Conservation (phyloP, 2,888 invertebrate species). For the Hemaris fuciformis region DNA sequence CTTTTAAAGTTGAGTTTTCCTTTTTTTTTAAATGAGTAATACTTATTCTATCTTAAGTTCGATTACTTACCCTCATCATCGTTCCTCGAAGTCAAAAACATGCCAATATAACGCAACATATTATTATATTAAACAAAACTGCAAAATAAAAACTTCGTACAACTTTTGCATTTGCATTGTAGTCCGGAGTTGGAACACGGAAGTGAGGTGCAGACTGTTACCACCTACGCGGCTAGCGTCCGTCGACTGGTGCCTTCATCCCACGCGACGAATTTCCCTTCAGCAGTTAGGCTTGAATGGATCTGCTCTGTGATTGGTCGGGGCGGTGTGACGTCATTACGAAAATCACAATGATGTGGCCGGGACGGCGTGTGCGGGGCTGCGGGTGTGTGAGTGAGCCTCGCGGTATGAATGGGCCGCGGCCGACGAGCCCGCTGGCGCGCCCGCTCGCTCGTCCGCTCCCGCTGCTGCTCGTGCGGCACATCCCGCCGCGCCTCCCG, state of each 20-base stretch:
- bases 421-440: constrained; percentile 55
- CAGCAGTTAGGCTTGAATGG: constrained; percentile 86
- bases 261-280: constrained; percentile 78
- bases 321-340: constrained; percentile 86
- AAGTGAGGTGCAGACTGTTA: constrained; percentile 26
- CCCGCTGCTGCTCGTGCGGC: background rate
- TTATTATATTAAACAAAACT: constrained; percentile 12
- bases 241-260: constrained; percentile 73
- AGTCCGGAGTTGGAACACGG: constrained; percentile 22
- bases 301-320: constrained; percentile 83
- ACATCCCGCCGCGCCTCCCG: constrained; percentile 55
- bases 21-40: background rate
- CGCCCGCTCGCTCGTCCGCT: background rate
- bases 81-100: constrained; percentile 20
- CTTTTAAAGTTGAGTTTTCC: constrained; percentile 5
- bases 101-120: constrained; percentile 20
- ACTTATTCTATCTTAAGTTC: background rate
- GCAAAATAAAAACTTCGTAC: constrained; percentile 11
- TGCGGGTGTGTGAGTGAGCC: constrained; percentile 50
- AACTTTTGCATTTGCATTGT: constrained; percentile 17
- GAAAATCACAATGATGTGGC: constrained; percentile 82
- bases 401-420: constrained; percentile 65
- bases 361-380: constrained; percentile 36
- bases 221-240: constrained; percentile 57
- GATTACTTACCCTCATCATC: constrained; percentile 27